Evolutionary conservation across 2,888 invertebrate genomes (phyloP), one percentile per base, ranked within the genome.

Genomic region (Aplocera efformata): DNA sequence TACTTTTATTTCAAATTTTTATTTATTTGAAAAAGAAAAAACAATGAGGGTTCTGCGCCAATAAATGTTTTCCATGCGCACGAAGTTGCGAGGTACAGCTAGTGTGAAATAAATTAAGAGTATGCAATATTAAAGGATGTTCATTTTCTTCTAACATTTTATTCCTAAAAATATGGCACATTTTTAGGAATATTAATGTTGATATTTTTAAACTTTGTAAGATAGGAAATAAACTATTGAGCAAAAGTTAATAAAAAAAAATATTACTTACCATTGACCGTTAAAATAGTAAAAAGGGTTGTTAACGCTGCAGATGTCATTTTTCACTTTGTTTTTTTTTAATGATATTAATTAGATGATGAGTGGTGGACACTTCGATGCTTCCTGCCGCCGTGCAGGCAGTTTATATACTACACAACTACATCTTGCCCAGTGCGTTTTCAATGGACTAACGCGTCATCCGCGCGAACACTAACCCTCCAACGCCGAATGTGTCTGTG

Each of bases 381-480:
- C 77, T 75, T 76, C 78, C 73, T 78, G 58, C 69, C 75, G 52
- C 60, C 52, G 48, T 67, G 79, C 66, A 60, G 53, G 68, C 79
- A 59, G 72, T 70, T 86, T 86, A 79, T 79, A 86, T 86, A 86
- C 86, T 86, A 81, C 72, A 73, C 66, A 63, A 69, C 61, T 61
- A 70, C 67, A 67, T 77, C 69, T 72, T 70, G 60, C 56, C 58
- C 78, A 58, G 53, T 63, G 62, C 72, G 75, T 76, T 84, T 85
- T 84, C 79, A 85, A 83, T 81, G 72, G 76, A 50, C 69, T 56
- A 63, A 36, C 71, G 67, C 83, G 85, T 80, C 83, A 82, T 60
- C 63, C 56, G 59, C 69, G 70, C 75, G 74, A 67, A 79, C 74
- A 67, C 60, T 73, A 84, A 86, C 85, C 82, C 83, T 73, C 39